phyloP scores from a whole-genome alignment of 2,888 invertebrate species.

The Druceiella hillmani region DNA sequence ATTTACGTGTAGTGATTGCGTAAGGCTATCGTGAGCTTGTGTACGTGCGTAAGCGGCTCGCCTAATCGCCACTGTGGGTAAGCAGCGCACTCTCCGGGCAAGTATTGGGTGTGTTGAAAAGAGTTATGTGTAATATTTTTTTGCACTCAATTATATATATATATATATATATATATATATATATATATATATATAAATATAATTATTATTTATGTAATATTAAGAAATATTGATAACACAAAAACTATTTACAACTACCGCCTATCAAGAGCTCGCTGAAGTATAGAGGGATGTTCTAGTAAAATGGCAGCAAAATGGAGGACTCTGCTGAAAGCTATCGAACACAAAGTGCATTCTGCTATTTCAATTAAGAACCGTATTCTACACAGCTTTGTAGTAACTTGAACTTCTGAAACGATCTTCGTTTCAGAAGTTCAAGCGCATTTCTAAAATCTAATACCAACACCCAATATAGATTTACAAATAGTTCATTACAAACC shows the following conservation, averaged over 20 bases:
- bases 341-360: neutral
- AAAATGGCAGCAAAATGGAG: conserved; percentile 1
- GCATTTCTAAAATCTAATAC: neutral
- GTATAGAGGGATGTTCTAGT: neutral
- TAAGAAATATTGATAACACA: neutral
- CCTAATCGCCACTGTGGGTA: no score
- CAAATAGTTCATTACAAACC: neutral
- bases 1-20: no score
- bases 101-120: no score
- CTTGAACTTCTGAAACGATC: neutral
- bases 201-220: no score
- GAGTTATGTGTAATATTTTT: no score
- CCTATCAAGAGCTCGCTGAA: neutral
- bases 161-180: no score
- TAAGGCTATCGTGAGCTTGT: no score
- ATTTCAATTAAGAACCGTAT: neutral
- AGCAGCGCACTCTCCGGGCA: no score
- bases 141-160: no score
- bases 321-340: neutral
- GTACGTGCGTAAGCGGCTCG: no score
- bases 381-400: neutral
- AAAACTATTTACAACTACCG: neutral
- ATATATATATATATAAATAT: no score
- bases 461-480: neutral
- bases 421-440: neutral